Evolutionary conservation across 2,888 invertebrate species (phyloP), one percentile per base, ranked within the genome.

Genomic region (Hyalella azteca): DNA sequence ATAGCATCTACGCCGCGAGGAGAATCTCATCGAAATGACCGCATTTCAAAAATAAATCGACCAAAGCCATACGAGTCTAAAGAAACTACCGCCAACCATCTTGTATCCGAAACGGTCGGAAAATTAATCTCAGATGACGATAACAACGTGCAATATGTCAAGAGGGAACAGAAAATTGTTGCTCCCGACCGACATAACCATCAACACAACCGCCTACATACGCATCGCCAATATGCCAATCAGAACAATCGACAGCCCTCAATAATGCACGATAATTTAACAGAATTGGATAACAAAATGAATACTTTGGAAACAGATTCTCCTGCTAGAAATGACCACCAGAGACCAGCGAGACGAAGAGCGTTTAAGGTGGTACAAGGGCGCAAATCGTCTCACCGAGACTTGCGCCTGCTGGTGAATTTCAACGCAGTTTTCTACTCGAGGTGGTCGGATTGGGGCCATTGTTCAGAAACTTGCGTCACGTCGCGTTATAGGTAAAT

Each of bases 381-480:
- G 0, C 50, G 75, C 1, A 80, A 79, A 73, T 76, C 81, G n/a
- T 80, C 81, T 26, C 73, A 78, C 39, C 79, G 79, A 19, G 81
- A 83, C 48, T 77, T 81, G 75, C 32, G 81, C 9, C 81, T 81
- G 13, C 89, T 87, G 85, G 88, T 87, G 60, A 87, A 87, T n/a
- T 88, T 88, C 82, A 86, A 87, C 77, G 85, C 86, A 26, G 86
- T 86, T 80, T 84, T 89, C 73, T 89, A 89, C 85, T 86, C 87
- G 3, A 85, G 87, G 0, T 97, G 96, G 96, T 92, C 93, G 50
- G 89, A 91, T 41, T 97, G 96, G 96, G 93, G 93, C 0, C 89
- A 91, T 15, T 97, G 96, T 87, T 92, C 93, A 0, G 90, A 91
- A 82, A 91, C 92, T 85, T 97, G 97, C 87, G 92, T 92, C 26